Base-by-base conservation (phyloP, 2,888 invertebrate species). In the Drosophila formosana region DNA sequence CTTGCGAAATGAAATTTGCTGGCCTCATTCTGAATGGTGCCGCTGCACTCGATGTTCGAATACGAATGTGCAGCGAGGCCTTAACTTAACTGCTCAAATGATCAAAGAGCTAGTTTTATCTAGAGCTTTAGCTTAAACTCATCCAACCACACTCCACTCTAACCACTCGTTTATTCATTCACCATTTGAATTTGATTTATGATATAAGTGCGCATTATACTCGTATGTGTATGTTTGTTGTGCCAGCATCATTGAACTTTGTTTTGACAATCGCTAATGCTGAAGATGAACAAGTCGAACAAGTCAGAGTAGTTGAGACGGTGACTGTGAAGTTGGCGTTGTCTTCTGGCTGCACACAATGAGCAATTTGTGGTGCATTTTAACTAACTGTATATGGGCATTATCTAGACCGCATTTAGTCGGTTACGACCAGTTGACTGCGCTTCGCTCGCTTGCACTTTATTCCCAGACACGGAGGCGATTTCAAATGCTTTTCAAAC, bases 371-470 rank as follows among this genome's bases (percentile, higher is more conserved):
- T 71, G 55, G 25, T 69, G 62, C 60, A 63, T 70, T 75, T 50
- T 4, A 75, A 23, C 52, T 71, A 79, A 80, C 81, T 80, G 84
- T 67, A 72, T 79, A 65, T 73, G 58, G 63, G 47, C 63, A 80
- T 66, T 73, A 85, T 79, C 76, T 88, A 82, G 82, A 85, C 83
- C 88, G 66, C 86, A 73, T 82, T 85, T 72, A 78, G 65, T 67
- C 60, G 80, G 86, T 76, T 82, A 85, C 80, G 74, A 85, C 76
- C 85, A 88, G 82, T 82, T 82, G 64, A 67, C 53, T 66, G 73
- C 70, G 87, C 72, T 88, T 69, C 67, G 86, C 80, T 66, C 70
- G 65, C 65, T 79, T 88, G 76, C 82, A 81, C 71, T 80, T 86
- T 70, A 56, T 53, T 55, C 51, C 47, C 46, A 64, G 51, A 61